phyloP scores from a whole-genome alignment of 2,797 vertebrate species.

The Schizopygopsis malacanthus region DNA sequence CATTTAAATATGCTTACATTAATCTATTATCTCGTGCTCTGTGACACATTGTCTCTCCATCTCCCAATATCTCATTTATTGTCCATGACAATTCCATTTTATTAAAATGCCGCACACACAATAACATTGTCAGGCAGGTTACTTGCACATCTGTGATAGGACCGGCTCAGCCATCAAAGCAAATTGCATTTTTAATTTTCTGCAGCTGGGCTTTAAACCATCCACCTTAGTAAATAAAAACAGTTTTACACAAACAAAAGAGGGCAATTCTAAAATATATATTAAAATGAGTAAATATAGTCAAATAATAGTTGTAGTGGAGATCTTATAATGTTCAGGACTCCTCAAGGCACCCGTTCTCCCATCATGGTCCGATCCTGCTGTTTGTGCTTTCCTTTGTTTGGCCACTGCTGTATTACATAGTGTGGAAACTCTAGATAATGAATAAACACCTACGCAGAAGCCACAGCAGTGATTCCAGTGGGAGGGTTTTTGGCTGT shows the following conservation, averaged over 20 bases:
- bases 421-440: constrained; percentile 35
- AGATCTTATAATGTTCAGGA: constrained; percentile 7
- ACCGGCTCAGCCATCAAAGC: constrained; percentile 16
- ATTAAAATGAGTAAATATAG: neutral
- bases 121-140: constrained; percentile 38
- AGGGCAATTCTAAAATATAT: neutral
- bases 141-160: constrained; percentile 46
- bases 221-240: constrained; percentile 17
- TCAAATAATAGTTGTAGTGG: neutral
- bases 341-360: neutral
- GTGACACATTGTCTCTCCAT: neutral
- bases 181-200: constrained; percentile 21
- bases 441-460: constrained; percentile 33
- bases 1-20: constrained; percentile 31
- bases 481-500: constrained; percentile 33
- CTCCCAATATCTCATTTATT: constrained; percentile 35
- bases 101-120: constrained; percentile 30
- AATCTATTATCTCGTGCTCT: constrained; percentile 12
- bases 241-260: neutral
- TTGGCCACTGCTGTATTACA: constrained; percentile 19
- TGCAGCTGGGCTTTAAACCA: neutral
- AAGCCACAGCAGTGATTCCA: constrained; percentile 40
- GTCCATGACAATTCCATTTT: constrained; percentile 43
- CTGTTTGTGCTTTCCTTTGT: constrained; percentile 26
- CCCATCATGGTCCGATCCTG: neutral